These are phyloP conservation scores for Dolichallabes microphthalmus DNA, from an alignment of 2,113 vertebrate species.

Conservation along the genomic window DNA sequence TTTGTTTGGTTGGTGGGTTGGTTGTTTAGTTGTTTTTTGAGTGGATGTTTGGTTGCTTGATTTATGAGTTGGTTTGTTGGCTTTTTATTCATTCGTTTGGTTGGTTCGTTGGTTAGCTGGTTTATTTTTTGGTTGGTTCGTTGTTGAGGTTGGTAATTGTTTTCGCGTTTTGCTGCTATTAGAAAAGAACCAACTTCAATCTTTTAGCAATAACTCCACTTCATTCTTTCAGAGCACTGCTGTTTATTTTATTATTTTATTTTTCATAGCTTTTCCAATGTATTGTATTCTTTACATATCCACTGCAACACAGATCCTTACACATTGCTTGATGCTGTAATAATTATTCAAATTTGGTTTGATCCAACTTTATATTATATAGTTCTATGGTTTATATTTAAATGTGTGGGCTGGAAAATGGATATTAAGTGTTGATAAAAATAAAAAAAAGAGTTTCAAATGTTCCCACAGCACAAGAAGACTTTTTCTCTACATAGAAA, in stretches of 20 bases:
- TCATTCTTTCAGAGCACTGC: background rate
- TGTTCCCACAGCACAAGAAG: background rate
- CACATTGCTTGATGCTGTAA: background rate
- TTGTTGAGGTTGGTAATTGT: background rate
- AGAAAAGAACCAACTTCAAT: background rate
- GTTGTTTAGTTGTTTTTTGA: no score
- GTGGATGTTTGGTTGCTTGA: no score
- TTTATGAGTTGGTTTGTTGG: background rate
- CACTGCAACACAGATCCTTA: background rate
- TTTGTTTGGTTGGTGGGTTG: no score
- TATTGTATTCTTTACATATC: background rate
- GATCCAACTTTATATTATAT: background rate
- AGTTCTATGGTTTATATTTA: background rate
- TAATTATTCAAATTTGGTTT: background rate
- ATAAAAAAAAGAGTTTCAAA: background rate
- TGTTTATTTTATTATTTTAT: no score
- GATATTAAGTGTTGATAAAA: background rate
- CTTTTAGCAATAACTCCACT: background rate
- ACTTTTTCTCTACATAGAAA: background rate
- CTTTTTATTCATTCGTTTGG: background rate
- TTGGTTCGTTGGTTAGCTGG: background rate
- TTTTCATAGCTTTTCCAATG: background rate
- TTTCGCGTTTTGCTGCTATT: background rate
- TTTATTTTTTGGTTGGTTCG: no score
- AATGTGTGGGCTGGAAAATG: background rate